Evolutionary conservation across 53 echinoderm and acorn worm genomes (phyloP), one percentile per base, ranked within the genome.

Genomic region (Zoroaster sp.): DNA sequence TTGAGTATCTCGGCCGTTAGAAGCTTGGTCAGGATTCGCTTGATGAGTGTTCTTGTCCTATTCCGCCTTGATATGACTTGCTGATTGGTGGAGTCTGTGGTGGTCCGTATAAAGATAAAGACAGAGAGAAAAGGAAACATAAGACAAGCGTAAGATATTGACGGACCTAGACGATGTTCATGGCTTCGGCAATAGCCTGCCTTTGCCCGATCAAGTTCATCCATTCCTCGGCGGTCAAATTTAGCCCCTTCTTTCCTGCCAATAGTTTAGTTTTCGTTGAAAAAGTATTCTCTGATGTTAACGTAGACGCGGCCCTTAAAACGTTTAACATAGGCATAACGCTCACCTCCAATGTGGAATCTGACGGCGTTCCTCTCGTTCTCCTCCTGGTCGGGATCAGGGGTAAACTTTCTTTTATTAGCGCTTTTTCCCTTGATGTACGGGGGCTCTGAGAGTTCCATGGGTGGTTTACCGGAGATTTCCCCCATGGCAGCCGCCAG

Each of bases 181-280:
- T 32, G 23, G 54, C 53, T 0, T 49, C 52, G 34, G 51, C 36
- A 14, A 86, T 49, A 33, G 49, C 35, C 1, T 47, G 3, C 2
- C 35, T 47, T n/a, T 86, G 39, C 15, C 4, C 37, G 35, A 17
- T 7, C 71, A 72, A 25, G 0, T 23, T 38, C n/a, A 23, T 30
- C 74, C 74, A 87, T 43, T 73, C 55, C 11, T 74, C 74, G 30
- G 40, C 35, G 1, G 87, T 59, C 75, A 87, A 25, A 40, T 87
- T 87, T 34, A 74, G 20, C 39, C 74, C 87, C 28, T 87, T 87
- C 15, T 87, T 74, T 28, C 75, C 75, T 4, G 75, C 75, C 47
- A 75, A 17, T 47, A 75, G 75, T 17, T 75, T 75, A 14, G 75
- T 75, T 25, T 28, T 75, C 49, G 75, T 75, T 75, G 14, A 30